Conservation (phyloP, 2,888 invertebrate species). For the Emesis castigata region DNA sequence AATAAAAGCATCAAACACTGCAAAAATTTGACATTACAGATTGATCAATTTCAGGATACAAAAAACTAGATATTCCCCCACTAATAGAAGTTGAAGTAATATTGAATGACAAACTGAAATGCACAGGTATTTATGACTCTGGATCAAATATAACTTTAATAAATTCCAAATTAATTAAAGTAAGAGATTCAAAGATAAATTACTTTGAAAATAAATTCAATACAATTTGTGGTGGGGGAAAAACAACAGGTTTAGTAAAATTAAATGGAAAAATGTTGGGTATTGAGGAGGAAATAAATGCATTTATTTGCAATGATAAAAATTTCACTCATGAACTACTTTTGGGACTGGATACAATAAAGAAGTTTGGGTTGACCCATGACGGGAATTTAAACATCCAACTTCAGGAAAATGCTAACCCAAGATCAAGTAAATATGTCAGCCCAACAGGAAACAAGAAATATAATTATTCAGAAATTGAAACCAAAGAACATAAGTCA, state of each 20-base stretch:
- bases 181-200: conserved; percentile 24
- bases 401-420: conserved; percentile 25
- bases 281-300: conserved; percentile 33
- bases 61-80: conserved; percentile 42
- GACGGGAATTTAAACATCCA: conserved; percentile 36
- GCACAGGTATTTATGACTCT: conserved; percentile 32
- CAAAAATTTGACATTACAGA: conserved; percentile 35
- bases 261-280: conserved; percentile 29
- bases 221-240: conserved; percentile 29
- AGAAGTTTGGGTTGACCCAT: conserved; percentile 19
- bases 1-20: conserved; percentile 17
- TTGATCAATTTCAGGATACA: conserved; percentile 41
- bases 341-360: conserved; percentile 41
- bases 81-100: conserved; percentile 25
- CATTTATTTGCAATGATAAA: conserved; percentile 36
- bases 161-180: conserved; percentile 29
- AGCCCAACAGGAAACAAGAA: background rate
- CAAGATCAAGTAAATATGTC: conserved; percentile 16
- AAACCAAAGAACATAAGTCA: conserved; percentile 10
- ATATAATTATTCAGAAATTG: conserved; percentile 11
- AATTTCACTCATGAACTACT: conserved; percentile 32
- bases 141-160: conserved; percentile 35
- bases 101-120: conserved; percentile 24
- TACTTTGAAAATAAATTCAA: conserved; percentile 34
- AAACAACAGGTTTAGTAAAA: conserved; percentile 29